phyloP scores from a whole-genome alignment of 2,888 invertebrate genomes.

The Sialis lutaria region DNA sequence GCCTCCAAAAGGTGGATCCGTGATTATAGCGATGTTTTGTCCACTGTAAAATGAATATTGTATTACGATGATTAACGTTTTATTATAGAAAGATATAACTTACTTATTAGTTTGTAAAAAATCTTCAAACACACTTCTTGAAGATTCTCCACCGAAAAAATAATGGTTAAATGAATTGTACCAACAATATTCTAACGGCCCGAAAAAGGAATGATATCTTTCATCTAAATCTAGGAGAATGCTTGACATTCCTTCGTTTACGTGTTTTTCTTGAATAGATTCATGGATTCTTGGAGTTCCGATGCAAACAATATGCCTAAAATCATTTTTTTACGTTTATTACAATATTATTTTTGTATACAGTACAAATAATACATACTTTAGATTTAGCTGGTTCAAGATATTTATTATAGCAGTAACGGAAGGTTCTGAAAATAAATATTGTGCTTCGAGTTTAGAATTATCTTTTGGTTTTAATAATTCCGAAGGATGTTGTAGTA shows the following conservation, averaged over 20 bases:
- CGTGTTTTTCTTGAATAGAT: constrained; percentile 28
- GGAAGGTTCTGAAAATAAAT: constrained; percentile 57
- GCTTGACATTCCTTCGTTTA: constrained; percentile 28
- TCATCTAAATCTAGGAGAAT: constrained; percentile 69
- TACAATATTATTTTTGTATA: constrained; percentile 9
- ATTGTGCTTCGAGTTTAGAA: constrained; percentile 74
- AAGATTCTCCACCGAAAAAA: constrained; percentile 49
- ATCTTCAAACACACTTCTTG: constrained; percentile 35
- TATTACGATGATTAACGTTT: constrained; percentile 1
- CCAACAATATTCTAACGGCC: constrained; percentile 49
- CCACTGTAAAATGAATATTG: constrained; percentile 18
- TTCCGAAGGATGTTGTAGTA: constrained; percentile 42
- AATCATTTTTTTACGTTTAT: constrained; percentile 13
- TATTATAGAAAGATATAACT: constrained; percentile 14
- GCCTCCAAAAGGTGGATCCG: constrained; percentile 88
- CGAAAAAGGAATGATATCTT: constrained; percentile 47
- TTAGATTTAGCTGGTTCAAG: constrained; percentile 37
- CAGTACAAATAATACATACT: constrained; percentile 21
- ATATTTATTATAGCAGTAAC: constrained; percentile 44
- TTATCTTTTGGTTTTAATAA: constrained; percentile 52
- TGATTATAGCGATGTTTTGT: constrained; percentile 40
- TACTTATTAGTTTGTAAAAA: constrained; percentile 41
- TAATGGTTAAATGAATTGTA: constrained; percentile 87
- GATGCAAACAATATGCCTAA: constrained; percentile 62
- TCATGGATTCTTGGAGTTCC: constrained; percentile 75